Percentiles rank a stretch among this genome's conserved stretches.
Evolutionary conservation across 1,140 invertebrate genomes (phyloP).

Genomic region (Periplaneta americana): DNA sequence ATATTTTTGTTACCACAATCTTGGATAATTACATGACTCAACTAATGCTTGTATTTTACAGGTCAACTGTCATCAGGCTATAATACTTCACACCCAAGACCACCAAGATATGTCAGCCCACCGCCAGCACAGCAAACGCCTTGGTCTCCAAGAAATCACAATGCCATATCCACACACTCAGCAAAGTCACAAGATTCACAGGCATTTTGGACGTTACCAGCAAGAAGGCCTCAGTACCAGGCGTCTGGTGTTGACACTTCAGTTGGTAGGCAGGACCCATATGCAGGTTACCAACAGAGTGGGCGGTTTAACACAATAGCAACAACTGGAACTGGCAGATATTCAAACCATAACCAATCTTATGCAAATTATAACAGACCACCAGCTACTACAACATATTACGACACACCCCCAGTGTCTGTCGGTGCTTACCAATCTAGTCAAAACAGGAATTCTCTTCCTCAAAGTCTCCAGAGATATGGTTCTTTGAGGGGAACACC

Average conservation of each 20-base stretch:
- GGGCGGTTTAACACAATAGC: conserved; percentile 3
- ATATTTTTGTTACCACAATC: too few relatives aligned
- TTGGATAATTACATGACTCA: too few relatives aligned
- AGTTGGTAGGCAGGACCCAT: not conserved
- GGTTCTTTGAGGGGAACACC: not conserved
- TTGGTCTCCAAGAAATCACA: not conserved
- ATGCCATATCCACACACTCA: not conserved
- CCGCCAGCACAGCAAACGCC: not conserved
- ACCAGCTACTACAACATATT: not conserved
- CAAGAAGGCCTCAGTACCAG: not conserved
- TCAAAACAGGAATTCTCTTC: not conserved
- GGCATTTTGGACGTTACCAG: not conserved
- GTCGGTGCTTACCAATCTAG: conserved; percentile 1
- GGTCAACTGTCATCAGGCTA: not conserved
- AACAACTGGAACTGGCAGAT: not conserved
- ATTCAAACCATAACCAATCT: not conserved
- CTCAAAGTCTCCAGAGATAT: not conserved
- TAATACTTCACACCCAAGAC: not conserved
- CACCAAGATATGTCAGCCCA: not conserved
- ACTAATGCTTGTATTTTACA: too few relatives aligned
- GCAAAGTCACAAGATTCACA: not conserved
- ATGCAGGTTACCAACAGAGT: not conserved
- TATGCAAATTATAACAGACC: not conserved
- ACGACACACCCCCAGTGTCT: not conserved
- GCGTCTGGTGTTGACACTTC: not conserved